Percentiles rank a stretch among this genome's conserved stretches.
Conservation (phyloP, 2,888 invertebrate species). For the Xestia xanthographa region DNA sequence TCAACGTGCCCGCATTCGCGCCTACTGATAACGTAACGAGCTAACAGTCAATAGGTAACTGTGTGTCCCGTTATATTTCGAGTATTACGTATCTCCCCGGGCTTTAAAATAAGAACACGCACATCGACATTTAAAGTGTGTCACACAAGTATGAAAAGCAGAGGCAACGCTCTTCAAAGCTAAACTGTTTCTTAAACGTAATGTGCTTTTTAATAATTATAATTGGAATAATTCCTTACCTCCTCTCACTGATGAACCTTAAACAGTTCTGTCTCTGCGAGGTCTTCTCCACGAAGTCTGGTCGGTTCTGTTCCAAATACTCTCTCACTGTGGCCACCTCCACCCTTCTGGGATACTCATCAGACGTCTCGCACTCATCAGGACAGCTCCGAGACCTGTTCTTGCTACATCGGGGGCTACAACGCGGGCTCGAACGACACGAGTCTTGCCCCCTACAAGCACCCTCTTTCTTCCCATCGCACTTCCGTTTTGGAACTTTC, state of each 20-base stretch:
- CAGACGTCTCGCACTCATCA: slow-evolving; percentile 82
- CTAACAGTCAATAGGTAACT: neutral
- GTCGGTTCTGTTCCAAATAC: slow-evolving; percentile 92
- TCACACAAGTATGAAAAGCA: neutral
- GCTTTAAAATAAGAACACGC: neutral
- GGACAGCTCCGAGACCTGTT: slow-evolving; percentile 79
- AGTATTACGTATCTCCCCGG: no score
- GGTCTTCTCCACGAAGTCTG: slow-evolving; percentile 91
- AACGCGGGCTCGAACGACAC: slow-evolving; percentile 44
- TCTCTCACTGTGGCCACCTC: slow-evolving; percentile 91
- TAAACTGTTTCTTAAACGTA: neutral
- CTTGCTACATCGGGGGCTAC: slow-evolving; percentile 69
- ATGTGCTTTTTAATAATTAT: neutral
- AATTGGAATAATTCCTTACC: slow-evolving; percentile 73
- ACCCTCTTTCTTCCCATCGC: slow-evolving; percentile 71
- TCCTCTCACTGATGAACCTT: slow-evolving; percentile 80
- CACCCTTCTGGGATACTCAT: slow-evolving; percentile 75
- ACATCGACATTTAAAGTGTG: neutral
- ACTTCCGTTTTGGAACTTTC: slow-evolving; percentile 82
- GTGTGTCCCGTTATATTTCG: neutral
- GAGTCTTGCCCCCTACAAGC: slow-evolving; percentile 72
- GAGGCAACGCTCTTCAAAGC: neutral
- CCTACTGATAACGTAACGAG: slow-evolving; percentile 7
- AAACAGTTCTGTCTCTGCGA: slow-evolving; percentile 82
- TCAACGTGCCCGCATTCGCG: slow-evolving; percentile 17